Evolutionary conservation across 2,797 vertebrate species (phyloP).

Genomic region (Poecile montanus): DNA sequence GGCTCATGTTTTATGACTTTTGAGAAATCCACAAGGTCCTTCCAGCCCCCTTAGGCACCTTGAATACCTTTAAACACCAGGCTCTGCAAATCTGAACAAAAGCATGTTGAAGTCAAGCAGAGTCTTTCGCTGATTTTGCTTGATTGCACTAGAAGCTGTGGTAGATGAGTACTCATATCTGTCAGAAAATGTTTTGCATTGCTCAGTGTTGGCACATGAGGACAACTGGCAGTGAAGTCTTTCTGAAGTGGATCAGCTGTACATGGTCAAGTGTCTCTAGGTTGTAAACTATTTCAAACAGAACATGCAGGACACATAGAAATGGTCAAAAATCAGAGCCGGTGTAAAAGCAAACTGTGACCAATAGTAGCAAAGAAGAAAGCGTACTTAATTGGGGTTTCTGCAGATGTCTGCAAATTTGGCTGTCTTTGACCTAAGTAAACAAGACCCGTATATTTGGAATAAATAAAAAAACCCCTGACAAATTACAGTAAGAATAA

Average conservation of each 20-base stretch:
- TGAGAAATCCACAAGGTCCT: neutral
- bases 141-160: neutral
- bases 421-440: neutral
- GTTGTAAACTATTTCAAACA: neutral
- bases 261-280: neutral
- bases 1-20: neutral
- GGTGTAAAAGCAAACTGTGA: neutral
- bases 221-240: neutral
- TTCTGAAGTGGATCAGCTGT: neutral
- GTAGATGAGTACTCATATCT: neutral
- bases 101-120: neutral
- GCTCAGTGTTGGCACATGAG: fast-evolving
- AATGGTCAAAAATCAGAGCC: neutral
- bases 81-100: neutral
- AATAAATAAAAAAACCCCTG: neutral
- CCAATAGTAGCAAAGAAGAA: neutral
- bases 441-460: neutral
- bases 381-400: neutral
- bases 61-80: neutral
- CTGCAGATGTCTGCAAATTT: neutral
- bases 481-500: neutral
- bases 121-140: neutral
- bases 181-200: neutral
- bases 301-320: neutral
- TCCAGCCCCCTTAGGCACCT: neutral